A percentile compares a stretch with the other conserved stretches of the same genome.
These are phyloP conservation scores for Myotis daubentonii DNA, from an alignment of 2,797 vertebrate species.

Conservation along the genomic window DNA sequence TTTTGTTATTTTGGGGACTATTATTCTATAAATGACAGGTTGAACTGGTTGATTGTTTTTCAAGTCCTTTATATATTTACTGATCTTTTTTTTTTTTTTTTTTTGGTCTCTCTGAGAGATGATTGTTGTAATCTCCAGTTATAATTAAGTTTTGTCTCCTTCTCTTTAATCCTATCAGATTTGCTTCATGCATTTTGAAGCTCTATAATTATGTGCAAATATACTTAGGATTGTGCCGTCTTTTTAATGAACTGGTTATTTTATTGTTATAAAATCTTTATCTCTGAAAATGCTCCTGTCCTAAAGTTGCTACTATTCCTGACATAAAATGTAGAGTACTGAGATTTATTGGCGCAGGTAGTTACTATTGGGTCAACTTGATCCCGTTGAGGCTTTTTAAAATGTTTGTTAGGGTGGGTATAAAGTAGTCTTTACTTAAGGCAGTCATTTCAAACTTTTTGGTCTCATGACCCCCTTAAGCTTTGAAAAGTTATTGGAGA, in stretches of 20 bases:
- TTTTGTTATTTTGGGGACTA: constrained; percentile 32
- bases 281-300: constrained; percentile 1
- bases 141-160: constrained; percentile 44
- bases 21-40: constrained; percentile 48
- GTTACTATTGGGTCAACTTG: neutral
- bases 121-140: constrained; percentile 56
- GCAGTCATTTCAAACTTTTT: neutral
- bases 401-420: neutral
- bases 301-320: constrained; percentile 28
- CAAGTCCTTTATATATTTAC: constrained; percentile 55
- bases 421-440: neutral
- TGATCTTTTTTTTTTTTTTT: constrained; percentile 2
- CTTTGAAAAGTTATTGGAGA: constrained; percentile 12
- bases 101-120: constrained; percentile 1
- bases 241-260: constrained; percentile 49
- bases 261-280: constrained; percentile 29
- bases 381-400: neutral
- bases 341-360: neutral
- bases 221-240: constrained; percentile 29
- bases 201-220: constrained; percentile 23
- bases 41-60: constrained; percentile 22
- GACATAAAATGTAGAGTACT: neutral
- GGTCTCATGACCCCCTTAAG: neutral
- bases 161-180: constrained; percentile 25
- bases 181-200: constrained; percentile 64